Evolutionary conservation across 2,888 invertebrate species (phyloP), one percentile per base, ranked within the genome.

Genomic region (Hylaea fasciaria): DNA sequence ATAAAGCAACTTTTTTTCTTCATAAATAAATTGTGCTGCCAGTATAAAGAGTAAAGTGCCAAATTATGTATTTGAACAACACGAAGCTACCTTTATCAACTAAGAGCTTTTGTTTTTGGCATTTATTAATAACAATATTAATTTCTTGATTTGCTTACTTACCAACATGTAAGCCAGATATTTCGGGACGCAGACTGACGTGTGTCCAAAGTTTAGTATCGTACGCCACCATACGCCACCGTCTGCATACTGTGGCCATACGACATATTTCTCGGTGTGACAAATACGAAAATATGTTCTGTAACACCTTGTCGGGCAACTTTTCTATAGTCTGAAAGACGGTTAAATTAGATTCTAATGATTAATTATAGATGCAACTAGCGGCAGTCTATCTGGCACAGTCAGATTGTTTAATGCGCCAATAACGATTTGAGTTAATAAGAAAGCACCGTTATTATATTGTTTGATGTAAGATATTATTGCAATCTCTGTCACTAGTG

Each of bases 221-320:
- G 92, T 99, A 98, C 0, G 99, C 98, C 13, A 99, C 95, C 84
- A 96, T 94, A 11, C 99, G 95, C 99, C 99, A 99, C 87, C 98
- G 96, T 82, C 97, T 97, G 92, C 99, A 99, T 2, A 99, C 97
- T 66, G 96, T 94, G 0, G 99, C 98, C 93, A 99, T 95, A 32
- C 96, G 96, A 86, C 98, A 97, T 84, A 99, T 97, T 92, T 99
- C 98, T 61, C 96, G 95, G 83, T 99, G 99, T 29, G 96, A 94
- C 68, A 99, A 92, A 88, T 98, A 99, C 45, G 97, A 96, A 92
- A 99, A 99, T 80, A 98, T 96, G 81, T 97, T 96, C 67, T 98
- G 93, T 40, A 99, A 93, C 32, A 99, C 97, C 91, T 99, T 99
- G 87, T 99, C 99, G 11, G 99, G 99, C 39, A 99, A 93, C 86